phyloP scores from a whole-genome alignment of 2,113 vertebrate species.

The Callopanchax toddi region DNA sequence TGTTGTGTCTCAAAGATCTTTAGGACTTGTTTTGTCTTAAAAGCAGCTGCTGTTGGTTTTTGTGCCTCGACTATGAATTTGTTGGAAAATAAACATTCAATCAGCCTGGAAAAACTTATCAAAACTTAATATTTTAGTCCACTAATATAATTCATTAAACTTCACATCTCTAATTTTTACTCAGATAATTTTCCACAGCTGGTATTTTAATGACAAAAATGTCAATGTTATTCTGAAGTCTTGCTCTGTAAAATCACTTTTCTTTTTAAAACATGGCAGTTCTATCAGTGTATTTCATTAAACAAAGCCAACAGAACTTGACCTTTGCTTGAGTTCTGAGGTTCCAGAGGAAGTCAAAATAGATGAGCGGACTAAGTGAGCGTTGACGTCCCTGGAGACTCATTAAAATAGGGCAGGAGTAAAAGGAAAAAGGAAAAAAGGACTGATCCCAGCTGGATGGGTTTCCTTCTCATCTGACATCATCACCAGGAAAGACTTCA shows the following conservation, averaged over 20 bases:
- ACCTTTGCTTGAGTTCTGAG: slow-evolving; percentile 68
- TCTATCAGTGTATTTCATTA: slow-evolving; percentile 59
- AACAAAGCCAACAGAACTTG: slow-evolving; percentile 63
- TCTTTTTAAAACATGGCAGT: neutral
- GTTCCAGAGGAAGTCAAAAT: slow-evolving; percentile 77
- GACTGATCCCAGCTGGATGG: slow-evolving; percentile 70
- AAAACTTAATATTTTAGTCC: neutral
- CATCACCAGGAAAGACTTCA: slow-evolving; percentile 31
- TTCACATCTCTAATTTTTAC: neutral
- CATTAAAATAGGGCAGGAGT: slow-evolving; percentile 68
- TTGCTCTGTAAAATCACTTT: neutral
- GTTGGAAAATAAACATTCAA: slow-evolving; percentile 3
- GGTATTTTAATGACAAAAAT: slow-evolving; percentile 15
- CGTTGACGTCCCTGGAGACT: slow-evolving; percentile 70
- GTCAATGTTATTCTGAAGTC: slow-evolving; percentile 12
- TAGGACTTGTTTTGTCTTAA: slow-evolving; percentile 61
- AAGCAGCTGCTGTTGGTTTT: slow-evolving; percentile 54
- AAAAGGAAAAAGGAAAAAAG: slow-evolving; percentile 39
- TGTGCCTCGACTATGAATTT: neutral
- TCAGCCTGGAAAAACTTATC: neutral
- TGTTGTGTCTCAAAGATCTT: slow-evolving; percentile 60
- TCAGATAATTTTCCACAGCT: neutral
- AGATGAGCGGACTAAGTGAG: slow-evolving; percentile 78
- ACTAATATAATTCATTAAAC: neutral
- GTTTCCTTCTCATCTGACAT: slow-evolving; percentile 63